Evolutionary conservation across 2,888 invertebrate species (phyloP).

Genomic region (Oxycera nigricornis): DNA sequence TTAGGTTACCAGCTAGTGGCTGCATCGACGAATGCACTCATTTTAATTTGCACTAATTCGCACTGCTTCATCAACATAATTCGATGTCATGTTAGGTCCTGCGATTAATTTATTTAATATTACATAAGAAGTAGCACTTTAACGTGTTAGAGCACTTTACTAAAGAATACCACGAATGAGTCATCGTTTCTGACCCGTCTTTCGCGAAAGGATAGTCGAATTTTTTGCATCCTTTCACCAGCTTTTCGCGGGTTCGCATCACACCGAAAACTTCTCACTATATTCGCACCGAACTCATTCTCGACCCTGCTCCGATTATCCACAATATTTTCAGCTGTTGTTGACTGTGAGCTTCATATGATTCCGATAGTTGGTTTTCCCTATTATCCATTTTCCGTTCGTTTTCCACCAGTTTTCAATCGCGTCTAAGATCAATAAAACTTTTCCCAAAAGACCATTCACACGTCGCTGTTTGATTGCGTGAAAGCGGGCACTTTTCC

Average conservation of each 20-base stretch:
- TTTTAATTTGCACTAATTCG: not conserved
- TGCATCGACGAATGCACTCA: not conserved
- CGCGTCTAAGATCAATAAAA: not conserved
- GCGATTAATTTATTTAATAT: not conserved
- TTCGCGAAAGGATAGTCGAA: not conserved
- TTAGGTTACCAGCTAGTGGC: not conserved
- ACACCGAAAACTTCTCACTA: not conserved
- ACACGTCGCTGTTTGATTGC: not conserved
- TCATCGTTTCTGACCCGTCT: slow-evolving; percentile 12
- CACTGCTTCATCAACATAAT: not conserved
- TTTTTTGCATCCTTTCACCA: slow-evolving; percentile 23
- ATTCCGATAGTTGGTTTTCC: not conserved
- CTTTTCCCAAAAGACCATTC: slow-evolving; percentile 6
- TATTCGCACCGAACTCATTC: not conserved
- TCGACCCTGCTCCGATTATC: not conserved
- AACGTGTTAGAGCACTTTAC: not conserved
- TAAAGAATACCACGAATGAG: slow-evolving; percentile 10
- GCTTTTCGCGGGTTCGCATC: not conserved
- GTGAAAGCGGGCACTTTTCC: slow-evolving; percentile 14
- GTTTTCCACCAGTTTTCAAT: not conserved
- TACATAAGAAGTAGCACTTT: slow-evolving; percentile 18
- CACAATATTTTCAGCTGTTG: not conserved
- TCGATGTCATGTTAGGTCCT: not conserved
- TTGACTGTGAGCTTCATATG: not conserved
- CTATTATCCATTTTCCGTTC: slow-evolving; percentile 12